phyloP scores from a whole-genome alignment of 1,140 invertebrate genomes.

The Metopolophium dirhodum region DNA sequence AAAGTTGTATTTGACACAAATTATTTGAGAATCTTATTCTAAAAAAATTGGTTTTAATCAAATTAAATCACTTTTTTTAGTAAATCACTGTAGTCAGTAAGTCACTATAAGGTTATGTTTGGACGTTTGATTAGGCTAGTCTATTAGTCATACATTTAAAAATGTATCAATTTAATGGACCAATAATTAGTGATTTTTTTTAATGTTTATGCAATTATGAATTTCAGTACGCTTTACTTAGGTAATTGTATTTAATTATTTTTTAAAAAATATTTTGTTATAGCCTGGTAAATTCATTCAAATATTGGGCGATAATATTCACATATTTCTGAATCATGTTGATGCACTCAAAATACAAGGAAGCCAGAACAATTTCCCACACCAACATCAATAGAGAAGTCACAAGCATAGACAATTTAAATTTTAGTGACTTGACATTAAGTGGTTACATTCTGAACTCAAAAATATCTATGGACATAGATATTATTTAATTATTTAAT shows the following conservation, averaged over 20 bases:
- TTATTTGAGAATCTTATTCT: background rate
- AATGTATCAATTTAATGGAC: background rate
- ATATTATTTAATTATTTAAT: too few species aligned
- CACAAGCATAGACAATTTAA: constrained; percentile 87
- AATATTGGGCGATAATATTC: too few species aligned
- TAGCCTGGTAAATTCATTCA: constrained; percentile 94
- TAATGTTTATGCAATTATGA: background rate
- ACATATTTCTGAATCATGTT: constrained; percentile 94
- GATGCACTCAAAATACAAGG: constrained; percentile 86
- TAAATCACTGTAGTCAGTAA: background rate
- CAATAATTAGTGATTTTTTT: background rate
- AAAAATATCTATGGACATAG: constrained; percentile 94
- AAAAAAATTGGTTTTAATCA: background rate
- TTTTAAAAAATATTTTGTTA: constrained; percentile 15
- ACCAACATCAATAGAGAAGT: constrained; percentile 77
- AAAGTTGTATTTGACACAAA: background rate
- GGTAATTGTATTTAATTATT: background rate
- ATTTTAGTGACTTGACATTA: constrained; percentile 86
- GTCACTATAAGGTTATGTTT: too few species aligned
- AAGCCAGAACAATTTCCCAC: constrained; percentile 84
- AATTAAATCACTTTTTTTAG: background rate
- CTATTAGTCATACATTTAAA: too few species aligned
- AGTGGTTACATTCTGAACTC: constrained; percentile 88
- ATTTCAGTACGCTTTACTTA: background rate
- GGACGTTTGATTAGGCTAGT: too few species aligned